A percentile compares a stretch with the other conserved stretches of the same genome.
Evolutionary conservation across 2,797 vertebrate genomes (phyloP).

Genomic region (Denticeps clupeoides): DNA sequence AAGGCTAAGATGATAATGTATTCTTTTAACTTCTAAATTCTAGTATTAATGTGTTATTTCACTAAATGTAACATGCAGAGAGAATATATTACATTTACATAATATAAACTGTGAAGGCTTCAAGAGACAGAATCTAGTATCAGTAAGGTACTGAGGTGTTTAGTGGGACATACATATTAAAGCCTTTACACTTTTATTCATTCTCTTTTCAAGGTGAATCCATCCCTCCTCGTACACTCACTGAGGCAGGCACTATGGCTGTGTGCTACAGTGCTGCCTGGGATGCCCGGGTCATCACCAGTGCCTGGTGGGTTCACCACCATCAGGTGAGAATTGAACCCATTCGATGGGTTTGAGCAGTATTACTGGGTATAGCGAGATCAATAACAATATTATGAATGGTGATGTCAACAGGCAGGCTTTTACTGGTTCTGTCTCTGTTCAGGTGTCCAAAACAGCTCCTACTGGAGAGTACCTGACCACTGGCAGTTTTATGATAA

Average conservation of each 20-base stretch:
- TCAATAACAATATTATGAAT: too few relatives aligned
- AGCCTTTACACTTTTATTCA: background rate
- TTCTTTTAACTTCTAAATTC: too few relatives aligned
- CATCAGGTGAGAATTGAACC: conserved; percentile 69
- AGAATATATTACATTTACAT: too few relatives aligned
- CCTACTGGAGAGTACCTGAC: conserved; percentile 96
- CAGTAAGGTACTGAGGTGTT: too few relatives aligned
- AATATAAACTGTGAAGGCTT: too few relatives aligned
- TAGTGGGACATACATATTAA: too few relatives aligned
- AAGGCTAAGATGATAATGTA: too few relatives aligned
- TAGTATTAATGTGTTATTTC: too few relatives aligned
- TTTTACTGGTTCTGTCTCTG: conserved; percentile 18
- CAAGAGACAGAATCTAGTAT: too few relatives aligned
- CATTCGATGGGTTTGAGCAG: background rate
- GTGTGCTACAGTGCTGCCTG: conserved; percentile 96
- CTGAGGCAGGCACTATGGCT: conserved; percentile 87
- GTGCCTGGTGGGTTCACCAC: conserved; percentile 97
- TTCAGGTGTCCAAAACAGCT: conserved; percentile 92
- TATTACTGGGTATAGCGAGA: background rate
- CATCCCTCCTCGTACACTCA: conserved; percentile 83
- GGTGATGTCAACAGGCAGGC: too few relatives aligned
- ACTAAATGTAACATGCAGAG: too few relatives aligned
- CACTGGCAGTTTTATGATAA: conserved; percentile 97
- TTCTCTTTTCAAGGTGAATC: conserved; percentile 56
- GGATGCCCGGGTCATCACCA: conserved; percentile 93